A percentile compares a stretch with the other conserved stretches of the same genome.
Conservation (phyloP, 1,140 invertebrate species). For the Drosophila sucinea region DNA sequence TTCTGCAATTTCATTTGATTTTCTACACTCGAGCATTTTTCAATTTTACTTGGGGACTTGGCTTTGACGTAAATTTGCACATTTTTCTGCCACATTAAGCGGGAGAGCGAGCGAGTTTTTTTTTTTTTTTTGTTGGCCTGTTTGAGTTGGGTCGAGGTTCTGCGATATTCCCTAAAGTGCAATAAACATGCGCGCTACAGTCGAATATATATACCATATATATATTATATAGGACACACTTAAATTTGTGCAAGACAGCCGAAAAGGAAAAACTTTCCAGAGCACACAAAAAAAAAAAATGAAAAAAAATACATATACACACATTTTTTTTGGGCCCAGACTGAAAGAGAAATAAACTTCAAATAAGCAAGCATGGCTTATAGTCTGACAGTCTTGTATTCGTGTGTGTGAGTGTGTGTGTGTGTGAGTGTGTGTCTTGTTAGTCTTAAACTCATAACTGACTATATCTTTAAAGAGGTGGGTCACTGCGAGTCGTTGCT, state of each 20-base stretch:
- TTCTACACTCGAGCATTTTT: slow-evolving; percentile 61
- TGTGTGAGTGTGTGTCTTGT: slow-evolving; percentile 26
- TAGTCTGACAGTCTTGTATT: slow-evolving; percentile 35
- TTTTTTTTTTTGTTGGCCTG: not conserved
- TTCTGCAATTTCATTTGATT: slow-evolving; percentile 76
- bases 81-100: slow-evolving; percentile 82
- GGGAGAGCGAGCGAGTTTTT: slow-evolving; percentile 21
- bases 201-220: slow-evolving; percentile 56
- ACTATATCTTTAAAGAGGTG: slow-evolving; percentile 36
- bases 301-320: slow-evolving; percentile 4
- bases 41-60: slow-evolving; percentile 68
- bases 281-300: slow-evolving; percentile 2
- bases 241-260: slow-evolving; percentile 44
- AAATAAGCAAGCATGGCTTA: slow-evolving; percentile 63
- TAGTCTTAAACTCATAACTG: slow-evolving; percentile 35
- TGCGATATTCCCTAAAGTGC: slow-evolving; percentile 75
- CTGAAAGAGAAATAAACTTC: slow-evolving; percentile 62
- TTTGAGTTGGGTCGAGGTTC: slow-evolving; percentile 51
- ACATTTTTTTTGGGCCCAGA: slow-evolving; percentile 26
- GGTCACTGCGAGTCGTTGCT: not conserved
- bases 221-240: slow-evolving; percentile 64
- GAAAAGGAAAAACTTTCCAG: slow-evolving; percentile 23
- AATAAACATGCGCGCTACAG: slow-evolving; percentile 77
- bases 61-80: slow-evolving; percentile 76
- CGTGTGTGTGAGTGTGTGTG: slow-evolving; percentile 29